Evolutionary conservation across 2,113 vertebrate genomes (phyloP).

Genomic region (Lophura nycthemera): DNA sequence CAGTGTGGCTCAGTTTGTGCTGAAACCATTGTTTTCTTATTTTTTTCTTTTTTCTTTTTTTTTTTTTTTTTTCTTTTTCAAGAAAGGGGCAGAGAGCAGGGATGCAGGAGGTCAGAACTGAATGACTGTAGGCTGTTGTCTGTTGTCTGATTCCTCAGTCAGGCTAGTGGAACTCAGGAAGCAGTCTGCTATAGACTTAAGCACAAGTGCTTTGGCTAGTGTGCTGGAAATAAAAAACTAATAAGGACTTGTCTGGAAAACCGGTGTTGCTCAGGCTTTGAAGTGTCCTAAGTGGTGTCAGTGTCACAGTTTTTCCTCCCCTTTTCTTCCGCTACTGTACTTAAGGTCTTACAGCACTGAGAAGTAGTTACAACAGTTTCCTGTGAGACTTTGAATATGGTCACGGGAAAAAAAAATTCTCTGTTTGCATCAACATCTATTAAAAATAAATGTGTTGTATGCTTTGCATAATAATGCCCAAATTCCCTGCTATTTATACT

Average conservation of each 20-base stretch:
- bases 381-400: not conserved
- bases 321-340: not conserved
- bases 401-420: not conserved
- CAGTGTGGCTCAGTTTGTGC: fast-evolving
- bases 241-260: not conserved
- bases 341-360: not conserved
- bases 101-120: not conserved
- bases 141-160: not conserved
- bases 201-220: not conserved
- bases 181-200: not conserved
- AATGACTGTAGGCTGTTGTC: not conserved
- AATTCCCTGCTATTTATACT: not conserved
- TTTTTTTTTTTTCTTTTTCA: not conserved
- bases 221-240: not conserved
- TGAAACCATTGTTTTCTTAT: not conserved
- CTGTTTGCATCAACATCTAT: not conserved
- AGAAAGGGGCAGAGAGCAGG: not conserved
- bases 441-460: not conserved
- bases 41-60: no score
- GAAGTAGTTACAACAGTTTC: not conserved
- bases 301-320: not conserved
- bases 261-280: not conserved
- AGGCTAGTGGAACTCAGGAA: not conserved
- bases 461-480: not conserved
- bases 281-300: not conserved